phyloP scores from a whole-genome alignment of 1,140 invertebrate species.

The Bombus ignitus region DNA sequence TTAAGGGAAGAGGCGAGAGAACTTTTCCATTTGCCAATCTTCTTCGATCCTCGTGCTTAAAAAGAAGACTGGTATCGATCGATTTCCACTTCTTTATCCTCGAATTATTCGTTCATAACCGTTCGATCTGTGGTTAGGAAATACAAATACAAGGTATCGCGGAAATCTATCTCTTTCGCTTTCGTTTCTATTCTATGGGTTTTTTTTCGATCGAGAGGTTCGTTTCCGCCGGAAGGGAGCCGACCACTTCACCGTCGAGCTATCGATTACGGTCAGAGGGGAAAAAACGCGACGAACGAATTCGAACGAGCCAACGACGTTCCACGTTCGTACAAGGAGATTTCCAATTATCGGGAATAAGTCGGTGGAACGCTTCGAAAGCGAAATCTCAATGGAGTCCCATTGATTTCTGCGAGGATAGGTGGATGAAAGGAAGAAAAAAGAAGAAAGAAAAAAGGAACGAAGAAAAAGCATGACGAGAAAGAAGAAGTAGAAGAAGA shows the following conservation, averaged over 20 bases:
- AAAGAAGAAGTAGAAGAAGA: neutral
- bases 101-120: neutral
- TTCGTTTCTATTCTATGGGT: too few relatives aligned
- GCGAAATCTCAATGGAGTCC: conserved; percentile 44
- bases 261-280: conserved; percentile 35
- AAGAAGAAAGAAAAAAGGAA: neutral
- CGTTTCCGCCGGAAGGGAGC: conserved; percentile 12
- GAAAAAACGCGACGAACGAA: conserved; percentile 39
- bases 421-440: neutral
- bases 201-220: conserved; percentile 3
- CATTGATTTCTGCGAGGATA: conserved; percentile 29
- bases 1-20: conserved; percentile 23
- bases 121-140: neutral
- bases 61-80: neutral
- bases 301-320: conserved; percentile 44
- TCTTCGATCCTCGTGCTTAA: neutral
- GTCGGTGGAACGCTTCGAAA: conserved; percentile 43
- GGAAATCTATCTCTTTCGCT: neutral
- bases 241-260: conserved; percentile 27
- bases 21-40: conserved; percentile 22
- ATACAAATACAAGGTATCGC: neutral
- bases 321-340: conserved; percentile 49
- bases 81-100: neutral
- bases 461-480: neutral
- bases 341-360: conserved; percentile 55